Percentiles rank a stretch among this genome's conserved stretches.
Evolutionary conservation across 2,888 invertebrate genomes (phyloP).

Genomic region (Elmis aenea): DNA sequence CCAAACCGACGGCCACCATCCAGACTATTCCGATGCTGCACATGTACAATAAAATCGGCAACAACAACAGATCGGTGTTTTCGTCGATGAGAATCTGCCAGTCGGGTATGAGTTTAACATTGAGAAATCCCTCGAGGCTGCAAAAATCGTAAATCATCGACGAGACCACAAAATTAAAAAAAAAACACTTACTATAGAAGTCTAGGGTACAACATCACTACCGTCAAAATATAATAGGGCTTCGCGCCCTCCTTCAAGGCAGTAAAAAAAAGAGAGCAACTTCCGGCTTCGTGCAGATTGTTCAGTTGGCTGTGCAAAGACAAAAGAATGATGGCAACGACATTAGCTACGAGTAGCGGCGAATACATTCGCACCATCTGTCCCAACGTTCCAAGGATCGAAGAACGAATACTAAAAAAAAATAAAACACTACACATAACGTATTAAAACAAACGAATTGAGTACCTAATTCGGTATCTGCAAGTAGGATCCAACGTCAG

Average conservation of each 20-base stretch:
- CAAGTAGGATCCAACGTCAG: conserved; percentile 67
- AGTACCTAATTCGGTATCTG: conserved; percentile 62
- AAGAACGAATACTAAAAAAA: conserved; percentile 50
- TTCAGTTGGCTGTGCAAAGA: conserved; percentile 53
- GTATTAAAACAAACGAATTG: conserved; percentile 4
- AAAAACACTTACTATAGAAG: not conserved
- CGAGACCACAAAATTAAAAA: conserved; percentile 13
- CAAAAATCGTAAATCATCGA: too few relatives aligned
- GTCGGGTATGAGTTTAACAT: conserved; percentile 34
- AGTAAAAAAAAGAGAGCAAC: conserved; percentile 52
- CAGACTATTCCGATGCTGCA: conserved; percentile 58
- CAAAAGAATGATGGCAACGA: conserved; percentile 60
- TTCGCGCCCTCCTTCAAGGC: conserved; percentile 58
- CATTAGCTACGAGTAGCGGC: conserved; percentile 60
- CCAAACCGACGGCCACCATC: conserved; percentile 50
- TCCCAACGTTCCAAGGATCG: conserved; percentile 55
- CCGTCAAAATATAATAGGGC: conserved; percentile 53
- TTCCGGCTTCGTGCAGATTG: conserved; percentile 40
- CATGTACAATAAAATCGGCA: conserved; percentile 59
- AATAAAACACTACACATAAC: conserved; percentile 6
- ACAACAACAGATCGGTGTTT: conserved; percentile 45
- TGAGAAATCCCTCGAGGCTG: conserved; percentile 12
- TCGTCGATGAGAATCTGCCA: conserved; percentile 35
- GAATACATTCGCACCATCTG: conserved; percentile 64
- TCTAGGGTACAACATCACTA: too few relatives aligned